Percentiles rank a stretch among this genome's conserved stretches.
These are phyloP conservation scores for Samia ricini DNA, from an alignment of 1,140 invertebrate species.

Conservation along the genomic window DNA sequence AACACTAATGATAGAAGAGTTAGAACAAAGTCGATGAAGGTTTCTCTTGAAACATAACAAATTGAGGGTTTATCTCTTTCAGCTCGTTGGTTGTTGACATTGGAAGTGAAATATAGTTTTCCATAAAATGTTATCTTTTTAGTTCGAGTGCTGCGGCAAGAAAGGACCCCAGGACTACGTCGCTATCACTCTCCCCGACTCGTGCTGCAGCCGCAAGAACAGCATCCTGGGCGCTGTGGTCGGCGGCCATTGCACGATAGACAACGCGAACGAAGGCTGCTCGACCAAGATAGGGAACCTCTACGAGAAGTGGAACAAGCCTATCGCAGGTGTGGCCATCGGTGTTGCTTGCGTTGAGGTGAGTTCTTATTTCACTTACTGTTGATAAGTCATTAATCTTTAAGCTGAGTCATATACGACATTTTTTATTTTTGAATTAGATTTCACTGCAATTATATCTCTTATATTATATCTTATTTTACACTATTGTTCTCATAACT, in stretches of 20 bases:
- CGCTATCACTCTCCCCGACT: slow-evolving; percentile 41
- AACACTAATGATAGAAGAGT: no score
- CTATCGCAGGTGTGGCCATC: slow-evolving; percentile 81
- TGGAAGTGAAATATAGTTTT: neutral
- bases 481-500: no score
- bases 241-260: slow-evolving; percentile 61
- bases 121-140: slow-evolving; percentile 26
- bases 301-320: slow-evolving; percentile 74
- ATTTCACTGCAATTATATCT: no score
- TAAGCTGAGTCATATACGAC: no score
- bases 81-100: no score
- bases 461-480: no score
- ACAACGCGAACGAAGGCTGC: slow-evolving; percentile 76
- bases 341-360: slow-evolving; percentile 84
- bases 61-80: no score
- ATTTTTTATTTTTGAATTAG: no score
- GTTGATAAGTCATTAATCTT: no score
- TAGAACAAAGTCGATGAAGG: no score
- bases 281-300: slow-evolving; percentile 49
- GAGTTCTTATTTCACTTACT: slow-evolving; percentile 12
- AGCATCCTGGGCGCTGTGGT: slow-evolving; percentile 33
- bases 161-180: slow-evolving; percentile 68
- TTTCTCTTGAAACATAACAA: no score
- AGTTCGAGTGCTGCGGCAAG: slow-evolving; percentile 83
- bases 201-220: slow-evolving; percentile 64